These are phyloP conservation scores for Oncorhynchus clarkii DNA, from an alignment of 2,113 vertebrate genomes.

Conservation along the genomic window DNA sequence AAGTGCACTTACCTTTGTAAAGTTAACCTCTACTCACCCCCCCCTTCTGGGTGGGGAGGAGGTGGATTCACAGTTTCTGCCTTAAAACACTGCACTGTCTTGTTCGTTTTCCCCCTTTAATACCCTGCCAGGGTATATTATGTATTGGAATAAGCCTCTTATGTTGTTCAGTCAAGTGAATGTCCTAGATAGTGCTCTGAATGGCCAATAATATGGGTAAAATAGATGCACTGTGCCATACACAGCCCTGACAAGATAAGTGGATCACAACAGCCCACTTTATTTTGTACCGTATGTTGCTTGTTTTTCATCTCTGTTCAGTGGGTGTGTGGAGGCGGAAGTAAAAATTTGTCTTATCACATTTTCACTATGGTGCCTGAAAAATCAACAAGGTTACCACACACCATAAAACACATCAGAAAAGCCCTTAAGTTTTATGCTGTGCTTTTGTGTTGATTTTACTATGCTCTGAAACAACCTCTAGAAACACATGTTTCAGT, in stretches of 20 bases:
- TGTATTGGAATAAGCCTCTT: constrained; percentile 7
- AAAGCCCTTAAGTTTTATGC: not conserved
- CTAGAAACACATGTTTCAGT: not conserved
- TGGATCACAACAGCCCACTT: not conserved
- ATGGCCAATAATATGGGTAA: not conserved
- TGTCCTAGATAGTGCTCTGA: not conserved
- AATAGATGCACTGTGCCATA: not conserved
- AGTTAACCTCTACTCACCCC: constrained; percentile 27
- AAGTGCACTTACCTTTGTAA: constrained; percentile 32
- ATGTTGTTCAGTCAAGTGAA: constrained; percentile 5
- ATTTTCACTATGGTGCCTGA: not conserved
- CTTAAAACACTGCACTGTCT: not conserved
- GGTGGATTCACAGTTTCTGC: not conserved
- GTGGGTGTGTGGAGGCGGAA: too few species aligned
- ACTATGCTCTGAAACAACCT: not conserved
- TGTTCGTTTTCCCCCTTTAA: not conserved
- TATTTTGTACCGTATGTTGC: not conserved
- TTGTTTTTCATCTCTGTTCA: not conserved
- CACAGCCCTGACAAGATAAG: constrained; percentile 1
- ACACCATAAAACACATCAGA: constrained; percentile 7
- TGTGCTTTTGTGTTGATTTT: constrained; percentile 4
- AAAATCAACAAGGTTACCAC: constrained; percentile 9
- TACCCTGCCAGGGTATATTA: not conserved
- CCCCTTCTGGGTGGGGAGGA: not conserved
- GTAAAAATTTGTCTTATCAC: not conserved